phyloP scores from a whole-genome alignment of 2,888 invertebrate genomes.

The Aleiodes alternator region DNA sequence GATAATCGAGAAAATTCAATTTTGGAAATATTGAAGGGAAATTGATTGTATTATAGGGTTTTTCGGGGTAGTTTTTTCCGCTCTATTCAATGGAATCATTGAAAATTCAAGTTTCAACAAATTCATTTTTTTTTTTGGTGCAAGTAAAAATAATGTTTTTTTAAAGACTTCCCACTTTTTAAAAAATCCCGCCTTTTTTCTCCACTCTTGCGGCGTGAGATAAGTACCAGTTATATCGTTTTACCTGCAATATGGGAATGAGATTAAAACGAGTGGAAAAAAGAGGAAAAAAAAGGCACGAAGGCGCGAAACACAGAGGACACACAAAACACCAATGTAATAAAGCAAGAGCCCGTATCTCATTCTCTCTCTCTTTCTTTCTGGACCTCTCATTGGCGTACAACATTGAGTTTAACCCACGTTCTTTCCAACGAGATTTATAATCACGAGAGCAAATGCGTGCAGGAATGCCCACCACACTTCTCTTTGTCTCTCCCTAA shows the following conservation, averaged over 20 bases:
- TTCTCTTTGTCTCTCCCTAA: conserved; percentile 32
- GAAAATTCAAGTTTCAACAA: too few relatives aligned
- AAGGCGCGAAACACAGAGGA: conserved; percentile 56
- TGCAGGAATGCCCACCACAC: conserved; percentile 67
- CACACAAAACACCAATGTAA: conserved; percentile 60
- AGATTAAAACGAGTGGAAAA: background rate
- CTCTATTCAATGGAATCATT: too few relatives aligned
- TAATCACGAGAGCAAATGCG: conserved; percentile 68
- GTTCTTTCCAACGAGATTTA: conserved; percentile 65
- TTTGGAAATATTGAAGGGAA: too few relatives aligned
- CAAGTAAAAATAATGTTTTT: too few relatives aligned
- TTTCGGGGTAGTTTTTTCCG: too few relatives aligned
- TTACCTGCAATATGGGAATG: conserved; percentile 24
- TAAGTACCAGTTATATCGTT: background rate
- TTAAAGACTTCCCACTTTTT: too few relatives aligned
- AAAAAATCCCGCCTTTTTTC: too few relatives aligned
- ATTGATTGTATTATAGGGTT: too few relatives aligned
- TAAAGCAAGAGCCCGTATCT: conserved; percentile 68
- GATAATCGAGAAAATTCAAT: too few relatives aligned
- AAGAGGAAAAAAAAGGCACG: background rate
- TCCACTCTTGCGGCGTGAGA: too few relatives aligned
- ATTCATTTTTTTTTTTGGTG: too few relatives aligned
- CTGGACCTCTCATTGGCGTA: conserved; percentile 68
- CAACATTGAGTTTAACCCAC: conserved; percentile 66
- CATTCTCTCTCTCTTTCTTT: conserved; percentile 56